Conservation (phyloP, 92 coral and sea anemone species). For the Heteractis magnifica region DNA sequence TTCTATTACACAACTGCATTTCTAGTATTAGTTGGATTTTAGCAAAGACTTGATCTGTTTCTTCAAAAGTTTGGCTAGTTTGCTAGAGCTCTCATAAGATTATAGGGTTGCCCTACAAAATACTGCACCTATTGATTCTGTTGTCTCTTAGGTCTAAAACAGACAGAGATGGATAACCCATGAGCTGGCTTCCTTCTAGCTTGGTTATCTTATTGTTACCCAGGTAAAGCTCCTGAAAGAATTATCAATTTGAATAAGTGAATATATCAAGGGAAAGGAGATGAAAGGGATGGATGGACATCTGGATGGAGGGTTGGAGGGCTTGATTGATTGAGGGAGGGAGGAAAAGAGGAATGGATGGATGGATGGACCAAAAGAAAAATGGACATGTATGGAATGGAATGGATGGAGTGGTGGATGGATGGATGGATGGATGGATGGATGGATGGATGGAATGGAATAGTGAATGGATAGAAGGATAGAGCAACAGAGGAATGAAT, state of each 20-base stretch:
- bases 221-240: conserved; percentile 75
- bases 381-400: background rate
- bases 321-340: background rate
- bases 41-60: no score
- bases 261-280: background rate
- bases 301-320: background rate
- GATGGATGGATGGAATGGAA: background rate
- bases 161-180: conserved; percentile 59
- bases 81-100: no score
- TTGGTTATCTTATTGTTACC: conserved; percentile 71
- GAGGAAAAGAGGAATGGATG: background rate
- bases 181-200: conserved; percentile 58
- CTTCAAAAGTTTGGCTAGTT: no score
- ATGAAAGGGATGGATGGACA: background rate
- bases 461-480: background rate
- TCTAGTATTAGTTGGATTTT: no score
- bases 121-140: conserved; percentile 67
- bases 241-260: background rate
- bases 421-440: background rate
- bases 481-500: background rate
- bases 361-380: background rate
- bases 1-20: no score
- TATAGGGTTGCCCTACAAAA: no score
- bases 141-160: conserved; percentile 86
- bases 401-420: background rate